Base-by-base conservation (phyloP, 2,888 invertebrate species). In the Diloba caeruleocephala region DNA sequence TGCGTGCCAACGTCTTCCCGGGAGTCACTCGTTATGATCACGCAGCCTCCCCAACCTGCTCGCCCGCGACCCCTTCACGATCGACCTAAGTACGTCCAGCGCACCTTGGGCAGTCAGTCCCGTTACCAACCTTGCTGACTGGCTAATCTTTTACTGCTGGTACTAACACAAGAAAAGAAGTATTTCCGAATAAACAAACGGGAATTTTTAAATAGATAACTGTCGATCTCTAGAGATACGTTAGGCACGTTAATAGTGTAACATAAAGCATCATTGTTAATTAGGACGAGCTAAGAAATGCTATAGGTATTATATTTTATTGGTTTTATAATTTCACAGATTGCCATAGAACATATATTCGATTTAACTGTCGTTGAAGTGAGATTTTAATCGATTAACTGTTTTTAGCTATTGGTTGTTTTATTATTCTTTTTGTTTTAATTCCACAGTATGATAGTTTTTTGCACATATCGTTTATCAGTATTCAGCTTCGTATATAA, bases 371-470 rank as follows among this genome's bases (percentile, higher is more conserved):
- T 48, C 34, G 37, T 44, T 19, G 38, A 49, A 50, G n/a, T 43
- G 3, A 48, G n/a, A 43, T 54, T 54, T 54, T 46, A 41, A 61
- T 67, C 5, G 33, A 46, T 12, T 49, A 61, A 56, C 56, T n/a
- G 29, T 50, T 42, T 12, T 37, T 29, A 21, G 7, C 33, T 23
- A 38, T 51, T 43, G 34, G 23, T 23, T n/a, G n/a, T n/a, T n/a
- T n/a, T 44, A 31, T 32, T 38, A 48, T 33, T 48, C 12, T 45
- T 41, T 42, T 44, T 29, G n/a, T 33, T 13, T 23, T n/a, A 21
- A 51, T 55, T 48, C 12, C 2, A 26, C 23, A 25, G 3, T 9
- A 25, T 36, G 36, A 17, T 15, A 9, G 9, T 36, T 41, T 32
- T 21, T n/a, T n/a, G n/a, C n/a, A 36, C 9, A 25, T 17, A 14